Evolutionary conservation across 2,113 vertebrate genomes (phyloP), one percentile per base, ranked within the genome.

Genomic region (Salvelinus alpinus): DNA sequence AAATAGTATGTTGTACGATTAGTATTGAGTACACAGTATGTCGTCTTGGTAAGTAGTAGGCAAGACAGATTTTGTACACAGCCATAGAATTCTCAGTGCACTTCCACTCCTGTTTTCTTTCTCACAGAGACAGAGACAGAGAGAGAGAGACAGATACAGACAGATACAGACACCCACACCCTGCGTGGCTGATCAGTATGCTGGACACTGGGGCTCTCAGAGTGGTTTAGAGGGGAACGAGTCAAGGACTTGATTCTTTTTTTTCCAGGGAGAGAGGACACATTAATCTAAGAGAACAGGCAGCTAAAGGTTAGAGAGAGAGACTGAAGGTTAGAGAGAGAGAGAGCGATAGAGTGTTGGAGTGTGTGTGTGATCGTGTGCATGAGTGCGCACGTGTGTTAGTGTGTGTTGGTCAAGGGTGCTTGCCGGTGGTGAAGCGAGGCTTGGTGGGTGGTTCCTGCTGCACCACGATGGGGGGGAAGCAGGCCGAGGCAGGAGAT

Each of bases 371-470:
- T 22, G 59, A n/a, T 12, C 9, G 59, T 60, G 59, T n/a, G 20
- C 8, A 9, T 60, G 59, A 8, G 38, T 38, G 38, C 8, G 38
- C 38, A 38, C 38, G 8, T 9, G 16, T 20, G n/a, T 62, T 62
- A 16, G 59, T 9, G 59, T 22, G 59, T 62, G 59, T 22, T 8
- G 16, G 7, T 5, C 20, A 62, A 2, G n/a, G 59, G 2, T 18
- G 18, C 29, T 1, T 0, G 97, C 98, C 98, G 93, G 98, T 99
- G 48, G 97, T 99, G 83, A 99, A 99, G 64, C 96, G 93, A 1
- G 96, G 96, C 84, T 97, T 99, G 82, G 89, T 71, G 2, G 96
- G 92, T 0, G 96, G 93, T 78, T 99, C 97, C 87, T 95, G 96
- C 87, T 95, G 96, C 34, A 95, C 94, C 0, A 95, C 94, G 90